Conservation (phyloP, 2,797 vertebrate species). For the Spea hammondii region DNA sequence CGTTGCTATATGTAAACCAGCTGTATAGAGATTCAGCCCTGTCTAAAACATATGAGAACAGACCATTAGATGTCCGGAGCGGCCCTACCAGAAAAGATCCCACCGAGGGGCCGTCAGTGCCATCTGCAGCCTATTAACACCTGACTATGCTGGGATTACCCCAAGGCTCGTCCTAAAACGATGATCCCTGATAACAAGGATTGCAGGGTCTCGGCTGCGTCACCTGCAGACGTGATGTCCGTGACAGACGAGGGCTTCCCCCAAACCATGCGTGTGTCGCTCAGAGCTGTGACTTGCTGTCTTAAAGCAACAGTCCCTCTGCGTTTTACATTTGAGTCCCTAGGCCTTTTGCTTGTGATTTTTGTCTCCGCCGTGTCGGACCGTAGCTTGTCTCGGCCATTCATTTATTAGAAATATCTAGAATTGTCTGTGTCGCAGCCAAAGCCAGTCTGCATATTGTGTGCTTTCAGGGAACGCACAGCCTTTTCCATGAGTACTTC, state of each 20-base stretch:
- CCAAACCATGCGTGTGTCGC: background rate
- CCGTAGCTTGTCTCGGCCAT: background rate
- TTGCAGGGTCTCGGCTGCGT: no score
- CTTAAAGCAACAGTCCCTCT: constrained; percentile 47
- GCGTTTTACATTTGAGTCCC: background rate
- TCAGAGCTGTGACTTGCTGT: constrained; percentile 53
- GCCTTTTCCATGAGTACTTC: constrained; percentile 41
- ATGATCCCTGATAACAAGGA: no score
- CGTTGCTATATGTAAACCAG: no score
- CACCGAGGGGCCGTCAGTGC: no score
- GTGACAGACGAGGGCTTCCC: background rate
- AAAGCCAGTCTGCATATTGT: constrained; percentile 5
- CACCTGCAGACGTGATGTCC: no score
- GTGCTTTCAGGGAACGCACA: background rate
- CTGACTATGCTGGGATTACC: no score
- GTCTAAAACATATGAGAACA: no score
- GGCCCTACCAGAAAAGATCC: no score
- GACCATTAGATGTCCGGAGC: no score
- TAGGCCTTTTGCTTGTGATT: background rate
- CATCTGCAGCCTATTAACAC: no score
- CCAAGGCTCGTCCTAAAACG: no score
- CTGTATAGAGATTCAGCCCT: no score
- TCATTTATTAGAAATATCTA: background rate
- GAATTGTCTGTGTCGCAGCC: background rate
- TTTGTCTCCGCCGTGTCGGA: background rate